Evolutionary conservation across 2,113 vertebrate species (phyloP).

Genomic region (Passer domesticus): DNA sequence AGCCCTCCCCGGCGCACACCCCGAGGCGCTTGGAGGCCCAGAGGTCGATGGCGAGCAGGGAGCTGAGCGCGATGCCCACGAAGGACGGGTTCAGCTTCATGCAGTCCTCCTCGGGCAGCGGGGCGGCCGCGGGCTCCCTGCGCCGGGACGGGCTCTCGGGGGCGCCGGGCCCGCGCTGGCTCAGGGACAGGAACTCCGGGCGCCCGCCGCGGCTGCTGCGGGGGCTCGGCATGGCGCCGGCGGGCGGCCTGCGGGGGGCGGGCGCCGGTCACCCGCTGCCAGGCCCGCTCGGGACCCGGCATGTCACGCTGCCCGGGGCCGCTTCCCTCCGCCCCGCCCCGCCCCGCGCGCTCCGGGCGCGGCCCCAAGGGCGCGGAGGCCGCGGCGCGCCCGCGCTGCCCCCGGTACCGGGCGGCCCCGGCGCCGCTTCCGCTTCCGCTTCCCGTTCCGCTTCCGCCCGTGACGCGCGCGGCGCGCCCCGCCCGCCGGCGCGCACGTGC

Average conservation of each 20-base stretch:
- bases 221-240: conserved; percentile 68
- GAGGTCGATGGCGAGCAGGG: conserved; percentile 91
- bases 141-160: conserved; percentile 87
- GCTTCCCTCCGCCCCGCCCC: neutral
- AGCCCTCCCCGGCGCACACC: conserved; percentile 90
- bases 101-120: conserved; percentile 86
- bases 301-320: neutral
- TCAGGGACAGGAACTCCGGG: conserved; percentile 84
- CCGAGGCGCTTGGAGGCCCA: conserved; percentile 94
- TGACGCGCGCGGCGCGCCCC: too few species aligned
- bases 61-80: conserved; percentile 88
- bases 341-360: neutral
- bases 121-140: conserved; percentile 73
- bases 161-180: conserved; percentile 73
- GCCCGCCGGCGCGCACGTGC: too few species aligned
- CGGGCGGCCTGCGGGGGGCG: neutral
- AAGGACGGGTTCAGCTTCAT: conserved; percentile 92
- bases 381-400: neutral
- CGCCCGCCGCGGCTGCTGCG: conserved; percentile 69
- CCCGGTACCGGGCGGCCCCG: neutral
- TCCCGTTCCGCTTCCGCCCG: neutral
- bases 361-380: neutral
- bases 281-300: neutral
- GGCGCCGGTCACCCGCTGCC: neutral
- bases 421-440: neutral